Base-by-base conservation (phyloP, 2,888 invertebrate genomes). In the Epistrophella euchroma region DNA sequence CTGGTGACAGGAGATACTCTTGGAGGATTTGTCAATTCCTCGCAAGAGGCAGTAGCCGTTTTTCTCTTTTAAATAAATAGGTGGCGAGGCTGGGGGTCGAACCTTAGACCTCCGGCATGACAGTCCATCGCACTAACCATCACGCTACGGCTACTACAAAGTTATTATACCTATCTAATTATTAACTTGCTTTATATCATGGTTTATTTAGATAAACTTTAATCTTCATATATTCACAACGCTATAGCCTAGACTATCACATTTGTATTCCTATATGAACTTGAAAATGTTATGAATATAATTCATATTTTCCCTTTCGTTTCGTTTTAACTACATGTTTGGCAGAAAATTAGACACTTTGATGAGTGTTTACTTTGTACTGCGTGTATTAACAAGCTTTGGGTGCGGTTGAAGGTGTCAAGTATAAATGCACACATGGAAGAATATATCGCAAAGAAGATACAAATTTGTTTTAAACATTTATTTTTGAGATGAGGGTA, bases 321-420 rank as follows among this genome's bases (percentile, higher is more conserved):
- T 73, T 28, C 28, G 13, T 56, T 19, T 50, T 5, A 11, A 45
- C n/a, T 43, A 32, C 7, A 32, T 11, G 13, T 25, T 40, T 68
- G 62, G 74, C 68, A 74, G 80, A 74, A 68, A 80, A 74, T 68
- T 62, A 74, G 74, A 74, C 37, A 70, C 50, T 68, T 68, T 52
- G 60, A 55, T 25, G 35, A 17, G 25, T 43, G 52, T 60, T 77
- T 70, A 37, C 58, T 50, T 15, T 74, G 79, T 43, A 68, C 52
- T 37, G 76, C 56, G 40, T 52, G 9, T 43, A 28, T 55, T 37
- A 22, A 47, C 15, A 64, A 17, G 35, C 45, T 62, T 43, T 40
- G 56, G 72, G 55, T 78, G 80, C 55, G 80, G 80, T 60, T 64
- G 37, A 9, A 43, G 55, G 80, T 80, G 66, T 25, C 60, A 80